Conservation (phyloP, 2,797 vertebrate species). For the Gymnothorax reevesii region DNA sequence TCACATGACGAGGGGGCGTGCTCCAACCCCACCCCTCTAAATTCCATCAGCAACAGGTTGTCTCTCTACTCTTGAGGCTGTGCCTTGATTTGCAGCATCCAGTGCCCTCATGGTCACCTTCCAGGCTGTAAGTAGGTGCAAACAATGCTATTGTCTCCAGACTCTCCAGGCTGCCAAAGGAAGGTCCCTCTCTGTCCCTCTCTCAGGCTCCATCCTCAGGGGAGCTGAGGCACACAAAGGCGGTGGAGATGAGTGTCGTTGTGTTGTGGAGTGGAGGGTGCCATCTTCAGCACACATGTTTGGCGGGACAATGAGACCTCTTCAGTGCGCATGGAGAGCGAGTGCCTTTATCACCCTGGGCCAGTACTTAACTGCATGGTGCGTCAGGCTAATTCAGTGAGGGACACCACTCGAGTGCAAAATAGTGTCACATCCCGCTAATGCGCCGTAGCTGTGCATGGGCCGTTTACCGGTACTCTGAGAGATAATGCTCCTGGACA, state of each 20-base stretch:
- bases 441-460: background rate
- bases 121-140: conserved; percentile 66
- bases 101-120: conserved; percentile 72
- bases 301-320: conserved; percentile 70
- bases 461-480: too few species aligned
- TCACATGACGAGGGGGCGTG: conserved; percentile 61
- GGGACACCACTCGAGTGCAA: background rate
- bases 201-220: conserved; percentile 25
- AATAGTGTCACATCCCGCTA: background rate
- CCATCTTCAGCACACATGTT: conserved; percentile 79
- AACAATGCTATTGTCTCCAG: conserved; percentile 67
- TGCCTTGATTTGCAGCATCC: conserved; percentile 44
- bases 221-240: conserved; percentile 30
- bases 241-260: conserved; percentile 69
- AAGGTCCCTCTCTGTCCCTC: conserved; percentile 55
- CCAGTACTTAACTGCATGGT: background rate
- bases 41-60: conserved; percentile 46
- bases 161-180: conserved; percentile 44
- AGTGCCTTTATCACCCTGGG: background rate
- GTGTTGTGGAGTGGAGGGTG: conserved; percentile 72
- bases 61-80: conserved; percentile 40
- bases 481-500: background rate
- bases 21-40: conserved; percentile 38
- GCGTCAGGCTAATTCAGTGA: background rate
- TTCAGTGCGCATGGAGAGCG: background rate